Percentiles rank a stretch among this genome's conserved stretches.
Conservation (phyloP, 2,888 invertebrate species). For the Prosopocoilus inquinatus region DNA sequence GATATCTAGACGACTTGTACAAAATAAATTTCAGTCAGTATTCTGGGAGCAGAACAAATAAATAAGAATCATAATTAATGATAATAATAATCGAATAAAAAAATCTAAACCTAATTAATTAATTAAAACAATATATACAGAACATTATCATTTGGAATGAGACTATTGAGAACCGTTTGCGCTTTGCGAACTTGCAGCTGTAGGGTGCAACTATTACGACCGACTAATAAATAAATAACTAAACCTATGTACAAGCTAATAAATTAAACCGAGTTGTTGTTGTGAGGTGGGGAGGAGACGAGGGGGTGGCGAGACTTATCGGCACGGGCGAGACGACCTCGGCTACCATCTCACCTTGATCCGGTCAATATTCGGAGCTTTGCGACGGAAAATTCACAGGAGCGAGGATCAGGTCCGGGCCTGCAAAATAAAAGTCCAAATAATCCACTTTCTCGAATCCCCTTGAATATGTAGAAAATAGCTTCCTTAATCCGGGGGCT, state of each 20-base stretch:
- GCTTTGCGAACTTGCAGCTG: too few species aligned
- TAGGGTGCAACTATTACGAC: background rate
- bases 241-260: background rate
- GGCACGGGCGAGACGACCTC: too few species aligned
- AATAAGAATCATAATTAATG: background rate
- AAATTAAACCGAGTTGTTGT: background rate
- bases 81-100: background rate
- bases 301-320: too few species aligned
- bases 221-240: constrained; percentile 1
- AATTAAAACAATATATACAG: constrained; percentile 12
- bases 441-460: constrained; percentile 27
- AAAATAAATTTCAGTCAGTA: too few species aligned
- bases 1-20: too few species aligned
- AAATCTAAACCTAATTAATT: background rate
- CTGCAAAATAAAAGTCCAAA: constrained; percentile 41
- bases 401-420: constrained; percentile 47
- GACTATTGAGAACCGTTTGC: constrained; percentile 9
- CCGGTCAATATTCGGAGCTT: constrained; percentile 38
- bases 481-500: constrained; percentile 21
- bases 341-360: constrained; percentile 8
- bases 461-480: constrained; percentile 23
- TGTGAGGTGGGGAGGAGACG: too few species aligned
- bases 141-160: constrained; percentile 10
- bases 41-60: background rate
- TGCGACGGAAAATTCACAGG: constrained; percentile 44